phyloP scores from a whole-genome alignment of 2,888 invertebrate species.

The Polyommatus icarus region DNA sequence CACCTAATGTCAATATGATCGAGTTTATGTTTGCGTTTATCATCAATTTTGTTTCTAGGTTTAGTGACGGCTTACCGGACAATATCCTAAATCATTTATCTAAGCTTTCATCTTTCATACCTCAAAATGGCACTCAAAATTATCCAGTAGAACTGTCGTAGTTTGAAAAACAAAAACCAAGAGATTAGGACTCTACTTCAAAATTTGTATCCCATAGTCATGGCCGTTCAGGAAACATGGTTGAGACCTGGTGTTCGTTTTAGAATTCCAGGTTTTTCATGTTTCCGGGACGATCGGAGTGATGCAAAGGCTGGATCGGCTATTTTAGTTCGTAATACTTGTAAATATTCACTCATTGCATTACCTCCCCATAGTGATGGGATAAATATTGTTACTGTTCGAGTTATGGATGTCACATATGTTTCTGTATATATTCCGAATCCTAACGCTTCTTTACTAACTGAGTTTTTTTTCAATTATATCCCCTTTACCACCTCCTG shows the following conservation, averaged over 20 bases:
- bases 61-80: constrained; percentile 23
- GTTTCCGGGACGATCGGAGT: constrained; percentile 36
- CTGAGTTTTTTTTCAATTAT: constrained; percentile 31
- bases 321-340: background rate
- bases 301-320: constrained; percentile 32
- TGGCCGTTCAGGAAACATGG: constrained; percentile 10
- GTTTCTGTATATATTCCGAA: constrained; percentile 33
- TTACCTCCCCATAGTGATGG: background rate
- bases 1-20: background rate
- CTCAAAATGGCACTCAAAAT: no score
- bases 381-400: background rate
- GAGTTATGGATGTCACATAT: background rate
- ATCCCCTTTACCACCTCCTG: constrained; percentile 28
- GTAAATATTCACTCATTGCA: background rate
- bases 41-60: background rate
- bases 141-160: constrained; percentile 32
- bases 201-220: background rate
- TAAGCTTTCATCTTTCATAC: no score
- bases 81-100: background rate
- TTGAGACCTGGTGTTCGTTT: constrained; percentile 30
- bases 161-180: constrained; percentile 29
- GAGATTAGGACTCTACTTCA: constrained; percentile 11
- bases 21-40: background rate
- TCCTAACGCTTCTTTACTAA: constrained; percentile 27
- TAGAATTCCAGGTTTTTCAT: constrained; percentile 29